Base-by-base conservation (phyloP, 2,797 vertebrate genomes). In the Phoebastria nigripes region DNA sequence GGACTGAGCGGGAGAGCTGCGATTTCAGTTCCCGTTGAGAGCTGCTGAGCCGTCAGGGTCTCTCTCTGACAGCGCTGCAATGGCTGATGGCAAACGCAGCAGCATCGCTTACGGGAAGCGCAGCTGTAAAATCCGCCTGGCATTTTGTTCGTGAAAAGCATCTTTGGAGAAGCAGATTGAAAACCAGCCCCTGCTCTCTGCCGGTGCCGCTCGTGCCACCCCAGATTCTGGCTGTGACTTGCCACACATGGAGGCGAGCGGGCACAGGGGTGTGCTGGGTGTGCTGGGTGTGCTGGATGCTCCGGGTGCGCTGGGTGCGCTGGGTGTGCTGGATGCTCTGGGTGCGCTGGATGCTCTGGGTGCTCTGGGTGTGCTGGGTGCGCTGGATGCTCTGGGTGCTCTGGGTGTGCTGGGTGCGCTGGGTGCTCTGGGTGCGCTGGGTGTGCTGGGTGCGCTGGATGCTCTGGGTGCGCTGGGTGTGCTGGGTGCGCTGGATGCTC, bases 211-310 rank as follows among this genome's bases (percentile, higher is more conserved):
- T 28, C 0, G 2, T 6, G 39, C 8, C 24, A 7, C 44, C 1
- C 20, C 17, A 11, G 35, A 4, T 7, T 54, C 7, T 19, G 62
- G 46, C 31, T 79, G 46, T 0, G 1, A 25, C 0, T 10, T 26
- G 59, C 25, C 31, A 33, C 5, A 0, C 1, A 0, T 2, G 62
- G 49, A 39, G 25, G 26, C 1, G 1, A 76, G 26, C 0, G 3
- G 31, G 44, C 2, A 3, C 51, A 17, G 66, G 29, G 55, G 9
- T 9, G 22, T 11, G 5, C 59, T 61, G 35, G 24, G 25, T 39
- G 59, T 15, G 1, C 35, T 16, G 51, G 14, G 33, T 9, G 44
- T 6, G 15, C 13, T 26, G 52, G 28, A 6, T 26, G 42, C 5
- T 5, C 58, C 39, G 35, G 37, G 37, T 39, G 59, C 15, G 3